Evolutionary conservation across 2,888 invertebrate genomes (phyloP).

Genomic region (Drepanosiphum platanoidis): DNA sequence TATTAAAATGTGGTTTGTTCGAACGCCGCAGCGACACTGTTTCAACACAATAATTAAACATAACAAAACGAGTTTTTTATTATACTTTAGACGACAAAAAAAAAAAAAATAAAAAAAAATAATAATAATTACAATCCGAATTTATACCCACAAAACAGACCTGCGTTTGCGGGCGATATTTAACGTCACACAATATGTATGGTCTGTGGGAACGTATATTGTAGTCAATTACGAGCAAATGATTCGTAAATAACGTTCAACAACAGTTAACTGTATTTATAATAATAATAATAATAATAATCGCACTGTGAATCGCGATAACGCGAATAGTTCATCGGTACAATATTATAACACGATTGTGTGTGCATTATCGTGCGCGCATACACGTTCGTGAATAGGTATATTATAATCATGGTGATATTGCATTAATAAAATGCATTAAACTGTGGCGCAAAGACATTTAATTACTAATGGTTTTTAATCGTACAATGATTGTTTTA

Average conservation of each 20-base stretch:
- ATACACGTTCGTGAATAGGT: not conserved
- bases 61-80: not conserved
- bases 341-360: not conserved
- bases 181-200: not conserved
- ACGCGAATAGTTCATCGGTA: not conserved
- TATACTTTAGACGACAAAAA: not conserved
- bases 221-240: not conserved
- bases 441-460: not conserved
- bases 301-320: not conserved
- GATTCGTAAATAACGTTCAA: not conserved
- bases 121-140: too few relatives aligned
- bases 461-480: constrained; percentile 19
- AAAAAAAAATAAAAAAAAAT: too few relatives aligned
- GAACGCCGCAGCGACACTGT: not conserved
- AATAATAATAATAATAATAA: too few relatives aligned
- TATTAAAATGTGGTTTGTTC: constrained; percentile 2
- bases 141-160: not conserved
- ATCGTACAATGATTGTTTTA: constrained; percentile 7
- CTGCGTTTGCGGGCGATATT: not conserved
- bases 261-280: not conserved
- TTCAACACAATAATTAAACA: not conserved
- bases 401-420: not conserved
- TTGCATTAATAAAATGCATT: not conserved
- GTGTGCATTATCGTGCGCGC: too few relatives aligned
- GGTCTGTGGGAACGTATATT: not conserved